phyloP scores from a whole-genome alignment of 2,888 invertebrate genomes.

The Drosophila melanosoma region DNA sequence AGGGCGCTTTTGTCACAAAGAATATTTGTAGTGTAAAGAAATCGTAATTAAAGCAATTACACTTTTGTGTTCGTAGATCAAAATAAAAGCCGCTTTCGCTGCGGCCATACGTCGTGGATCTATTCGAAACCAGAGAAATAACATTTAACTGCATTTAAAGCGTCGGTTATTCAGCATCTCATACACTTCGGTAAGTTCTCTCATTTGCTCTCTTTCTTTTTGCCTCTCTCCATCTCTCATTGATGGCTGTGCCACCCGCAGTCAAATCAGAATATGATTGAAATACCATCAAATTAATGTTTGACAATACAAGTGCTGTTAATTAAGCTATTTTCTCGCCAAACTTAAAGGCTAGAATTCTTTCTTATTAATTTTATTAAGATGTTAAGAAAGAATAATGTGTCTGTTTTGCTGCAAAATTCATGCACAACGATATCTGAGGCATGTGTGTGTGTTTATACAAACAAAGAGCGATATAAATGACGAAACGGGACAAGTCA shows the following conservation, averaged over 20 bases:
- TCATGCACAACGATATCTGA: not conserved
- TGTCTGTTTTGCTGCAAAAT: not conserved
- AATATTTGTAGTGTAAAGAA: slow-evolving; percentile 25
- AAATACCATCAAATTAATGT: slow-evolving; percentile 14
- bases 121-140: slow-evolving; percentile 1
- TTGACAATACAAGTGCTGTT: not conserved
- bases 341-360: not conserved
- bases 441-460: not conserved
- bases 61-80: slow-evolving; percentile 49
- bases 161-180: slow-evolving; percentile 22
- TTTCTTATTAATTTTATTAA: not conserved
- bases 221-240: not conserved
- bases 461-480: not conserved
- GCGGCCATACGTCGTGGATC: slow-evolving; percentile 44
- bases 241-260: not conserved
- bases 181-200: slow-evolving; percentile 43
- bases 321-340: not conserved
- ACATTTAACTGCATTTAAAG: slow-evolving; percentile 24
- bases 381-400: not conserved
- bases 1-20: slow-evolving; percentile 5
- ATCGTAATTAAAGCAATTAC: slow-evolving; percentile 29
- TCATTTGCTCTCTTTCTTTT: not conserved
- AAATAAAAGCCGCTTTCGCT: slow-evolving; percentile 47
- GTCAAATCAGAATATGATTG: slow-evolving; percentile 37
- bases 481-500: slow-evolving; percentile 2